Conservation (phyloP, 2,797 vertebrate species). For the Trematomus bernacchii region DNA sequence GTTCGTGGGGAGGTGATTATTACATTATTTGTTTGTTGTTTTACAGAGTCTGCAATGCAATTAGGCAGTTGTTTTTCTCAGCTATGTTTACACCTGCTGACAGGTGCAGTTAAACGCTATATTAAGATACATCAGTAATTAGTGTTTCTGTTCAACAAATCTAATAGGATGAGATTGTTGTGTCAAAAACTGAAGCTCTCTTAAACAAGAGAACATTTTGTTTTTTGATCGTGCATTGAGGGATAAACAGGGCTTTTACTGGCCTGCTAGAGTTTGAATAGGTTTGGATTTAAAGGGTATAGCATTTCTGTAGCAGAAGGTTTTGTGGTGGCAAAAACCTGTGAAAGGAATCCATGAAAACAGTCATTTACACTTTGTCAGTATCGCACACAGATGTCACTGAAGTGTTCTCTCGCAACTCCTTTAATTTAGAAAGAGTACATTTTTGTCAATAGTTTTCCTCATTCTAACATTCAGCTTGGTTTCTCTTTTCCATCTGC, state of each 20-base stretch:
- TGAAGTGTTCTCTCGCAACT: neutral
- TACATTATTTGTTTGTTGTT: conserved; percentile 70
- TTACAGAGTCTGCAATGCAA: conserved; percentile 60
- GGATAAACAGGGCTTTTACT: neutral
- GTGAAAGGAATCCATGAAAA: conserved; percentile 9
- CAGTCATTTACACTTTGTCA: conserved; percentile 14
- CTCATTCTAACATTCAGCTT: conserved; percentile 6
- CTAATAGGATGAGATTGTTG: neutral
- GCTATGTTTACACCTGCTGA: conserved; percentile 45
- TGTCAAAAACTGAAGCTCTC: neutral
- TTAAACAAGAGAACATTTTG: neutral
- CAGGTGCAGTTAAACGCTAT: conserved; percentile 42
- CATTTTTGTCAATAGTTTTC: neutral
- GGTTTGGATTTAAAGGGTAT: conserved; percentile 22
- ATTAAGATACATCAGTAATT: neutral
- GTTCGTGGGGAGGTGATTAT: conserved; percentile 74
- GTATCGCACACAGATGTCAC: conserved; percentile 20
- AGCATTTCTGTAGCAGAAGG: neutral
- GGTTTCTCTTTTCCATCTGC: neutral
- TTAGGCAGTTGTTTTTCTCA: conserved; percentile 48
- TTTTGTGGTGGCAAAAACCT: conserved; percentile 3
- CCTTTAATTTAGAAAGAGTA: neutral
- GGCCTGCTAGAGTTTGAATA: neutral
- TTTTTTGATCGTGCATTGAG: neutral
- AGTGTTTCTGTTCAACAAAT: conserved; percentile 2